These are phyloP conservation scores for Lagria hirta DNA, from an alignment of 2,888 invertebrate genomes.

Conservation along the genomic window DNA sequence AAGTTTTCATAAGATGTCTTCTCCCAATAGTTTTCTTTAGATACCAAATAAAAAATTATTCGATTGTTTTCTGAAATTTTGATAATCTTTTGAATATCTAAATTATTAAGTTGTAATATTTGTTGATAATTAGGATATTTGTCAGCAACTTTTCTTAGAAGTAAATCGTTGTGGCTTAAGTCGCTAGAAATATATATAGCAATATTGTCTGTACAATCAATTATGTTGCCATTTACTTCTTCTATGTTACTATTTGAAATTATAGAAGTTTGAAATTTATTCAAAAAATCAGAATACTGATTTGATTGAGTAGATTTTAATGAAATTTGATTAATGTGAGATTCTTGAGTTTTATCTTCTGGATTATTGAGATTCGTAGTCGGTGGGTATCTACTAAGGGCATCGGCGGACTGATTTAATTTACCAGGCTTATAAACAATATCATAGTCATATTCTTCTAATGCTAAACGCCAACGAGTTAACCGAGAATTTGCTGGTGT, in stretches of 20 bases:
- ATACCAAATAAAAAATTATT: too few relatives aligned
- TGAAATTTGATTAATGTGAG: too few relatives aligned
- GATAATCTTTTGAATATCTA: too few relatives aligned
- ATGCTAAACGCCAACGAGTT: slow-evolving; percentile 40
- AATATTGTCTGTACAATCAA: neutral
- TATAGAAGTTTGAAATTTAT: slow-evolving; percentile 1
- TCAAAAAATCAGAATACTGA: neutral
- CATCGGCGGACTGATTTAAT: slow-evolving; percentile 38
- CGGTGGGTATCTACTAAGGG: slow-evolving; percentile 24
- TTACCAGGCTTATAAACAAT: slow-evolving; percentile 39
- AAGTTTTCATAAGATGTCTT: too few relatives aligned
- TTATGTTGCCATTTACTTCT: slow-evolving; percentile 2
- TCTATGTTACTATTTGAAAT: neutral
- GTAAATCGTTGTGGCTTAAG: neutral
- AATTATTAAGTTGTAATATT: too few relatives aligned
- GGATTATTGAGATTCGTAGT: too few relatives aligned
- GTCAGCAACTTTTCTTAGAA: neutral
- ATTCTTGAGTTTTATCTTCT: too few relatives aligned
- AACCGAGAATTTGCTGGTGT: slow-evolving; percentile 41
- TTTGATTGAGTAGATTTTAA: too few relatives aligned
- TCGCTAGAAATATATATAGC: neutral
- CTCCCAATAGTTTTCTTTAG: too few relatives aligned
- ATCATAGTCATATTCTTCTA: slow-evolving; percentile 43
- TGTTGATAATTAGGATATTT: neutral
- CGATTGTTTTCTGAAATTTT: too few relatives aligned